These are phyloP conservation scores for Dendrophyllia cribrosa DNA, from an alignment of 64 coral and sea anemone species.

Conservation along the genomic window DNA sequence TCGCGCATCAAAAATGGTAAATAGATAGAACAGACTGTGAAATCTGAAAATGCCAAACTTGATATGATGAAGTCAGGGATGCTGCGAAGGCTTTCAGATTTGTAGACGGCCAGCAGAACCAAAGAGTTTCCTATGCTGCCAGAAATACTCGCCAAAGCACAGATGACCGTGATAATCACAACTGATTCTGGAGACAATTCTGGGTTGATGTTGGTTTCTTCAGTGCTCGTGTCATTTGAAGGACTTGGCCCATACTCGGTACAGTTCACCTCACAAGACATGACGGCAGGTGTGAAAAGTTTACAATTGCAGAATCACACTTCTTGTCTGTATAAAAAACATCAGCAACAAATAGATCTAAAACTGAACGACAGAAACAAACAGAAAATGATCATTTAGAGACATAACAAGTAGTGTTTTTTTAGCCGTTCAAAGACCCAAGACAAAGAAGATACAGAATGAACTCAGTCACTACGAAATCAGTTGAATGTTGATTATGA, in stretches of 20 bases:
- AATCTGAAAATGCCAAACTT: slow-evolving; percentile 29
- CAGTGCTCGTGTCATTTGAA: neutral
- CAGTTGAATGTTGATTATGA: too few relatives aligned
- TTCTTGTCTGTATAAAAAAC: too few relatives aligned
- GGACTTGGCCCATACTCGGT: neutral
- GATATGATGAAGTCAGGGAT: slow-evolving; percentile 19
- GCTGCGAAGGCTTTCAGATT: slow-evolving; percentile 7
- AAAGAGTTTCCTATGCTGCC: neutral
- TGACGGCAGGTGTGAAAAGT: neutral
- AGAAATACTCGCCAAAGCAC: slow-evolving; percentile 8
- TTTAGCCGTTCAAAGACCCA: too few relatives aligned
- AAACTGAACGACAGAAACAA: too few relatives aligned
- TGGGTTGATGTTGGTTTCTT: neutral
- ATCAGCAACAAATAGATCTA: too few relatives aligned
- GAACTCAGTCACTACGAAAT: too few relatives aligned
- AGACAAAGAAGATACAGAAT: too few relatives aligned
- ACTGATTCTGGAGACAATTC: neutral
- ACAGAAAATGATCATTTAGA: too few relatives aligned
- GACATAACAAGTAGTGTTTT: too few relatives aligned
- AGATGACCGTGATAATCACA: neutral
- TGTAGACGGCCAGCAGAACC: slow-evolving; percentile 1
- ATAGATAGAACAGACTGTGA: neutral
- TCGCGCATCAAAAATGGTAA: neutral
- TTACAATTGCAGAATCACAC: too few relatives aligned
- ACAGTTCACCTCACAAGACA: neutral